Evolutionary conservation across 2,888 invertebrate species (phyloP), one percentile per base, ranked within the genome.

Genomic region (Helicoverpa assulta): DNA sequence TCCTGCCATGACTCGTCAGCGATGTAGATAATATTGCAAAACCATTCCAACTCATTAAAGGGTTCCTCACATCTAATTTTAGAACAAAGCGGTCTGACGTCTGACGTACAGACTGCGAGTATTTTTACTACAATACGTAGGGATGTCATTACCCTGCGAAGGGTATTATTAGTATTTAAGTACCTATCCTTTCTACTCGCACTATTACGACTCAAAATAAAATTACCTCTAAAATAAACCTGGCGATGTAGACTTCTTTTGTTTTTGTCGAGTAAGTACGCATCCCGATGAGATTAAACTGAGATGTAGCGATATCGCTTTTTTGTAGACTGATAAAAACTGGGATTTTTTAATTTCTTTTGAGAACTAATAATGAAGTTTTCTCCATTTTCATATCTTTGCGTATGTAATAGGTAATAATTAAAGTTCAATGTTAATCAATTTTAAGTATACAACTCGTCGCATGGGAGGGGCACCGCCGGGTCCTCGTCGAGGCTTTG

Each of bases 41-140:
- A 12, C 26, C n/a, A 60, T 67, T 61, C 62, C 29, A 70, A 26
- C 59, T 73, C 73, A 77, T 77, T 77, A 77, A 52, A 73, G 53
- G 37, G 14, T 16, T 62, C 54, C 59, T 63, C 60, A 50, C 37
- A 61, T 70, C 53, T 73, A 66, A 57, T 77, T 70, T 69, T 73
- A 73, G 70, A 63, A 77, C 59, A 40, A 10, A 54, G 56, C 29
- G 21, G 62, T 66, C 52, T 12, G 59, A 59, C 16, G 26, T 26
- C 56, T 66, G 61, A 59, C 12, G 16, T 47, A 19, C 43, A 43
- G 57, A 47, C 43, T 63, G 21, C 14, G 21, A 55, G 65, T 55
- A 68, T 68, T 73, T 71, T 69, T 51, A 73, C 52, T 62, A 65
- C 65, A 63, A 76, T 60, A 37, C 40, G 33, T 55, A 66, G 65